A percentile compares a stretch with the other conserved stretches of the same genome.
phyloP scores from a whole-genome alignment of 2,113 vertebrate species.

The Embiotoca jacksoni region DNA sequence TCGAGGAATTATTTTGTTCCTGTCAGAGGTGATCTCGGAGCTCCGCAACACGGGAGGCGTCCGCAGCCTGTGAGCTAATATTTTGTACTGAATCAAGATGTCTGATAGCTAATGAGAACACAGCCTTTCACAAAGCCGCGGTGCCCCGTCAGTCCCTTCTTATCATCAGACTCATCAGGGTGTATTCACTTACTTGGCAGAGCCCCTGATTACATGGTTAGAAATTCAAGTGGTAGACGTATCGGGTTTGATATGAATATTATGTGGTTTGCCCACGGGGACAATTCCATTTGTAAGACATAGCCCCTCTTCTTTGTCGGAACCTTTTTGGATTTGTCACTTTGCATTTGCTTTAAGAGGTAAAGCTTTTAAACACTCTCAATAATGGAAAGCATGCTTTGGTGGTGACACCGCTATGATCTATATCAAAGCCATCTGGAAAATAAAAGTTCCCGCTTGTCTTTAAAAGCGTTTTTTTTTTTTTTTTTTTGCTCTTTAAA shows the following conservation, averaged over 20 bases:
- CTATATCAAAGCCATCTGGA: conserved; percentile 75
- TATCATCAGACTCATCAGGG: conserved; percentile 74
- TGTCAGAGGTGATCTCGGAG: conserved; percentile 32
- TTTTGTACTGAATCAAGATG: conserved; percentile 38
- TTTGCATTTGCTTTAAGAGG: conserved; percentile 69
- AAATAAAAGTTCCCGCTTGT: conserved; percentile 49
- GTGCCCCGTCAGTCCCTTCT: conserved; percentile 41
- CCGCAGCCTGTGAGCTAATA: conserved; percentile 48
- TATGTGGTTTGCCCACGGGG: conserved; percentile 73
- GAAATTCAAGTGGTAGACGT: conserved; percentile 69
- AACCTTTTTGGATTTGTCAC: conserved; percentile 75
- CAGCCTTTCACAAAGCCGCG: conserved; percentile 33
- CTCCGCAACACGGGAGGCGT: conserved; percentile 28
- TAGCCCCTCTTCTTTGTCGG: conserved; percentile 42
- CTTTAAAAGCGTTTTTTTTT: conserved; percentile 46
- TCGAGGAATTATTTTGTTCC: conserved; percentile 29
- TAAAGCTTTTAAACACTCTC: conserved; percentile 68
- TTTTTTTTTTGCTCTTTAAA: conserved; percentile 46
- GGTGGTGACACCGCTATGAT: conserved; percentile 60
- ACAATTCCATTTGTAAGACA: conserved; percentile 71
- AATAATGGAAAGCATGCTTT: conserved; percentile 63
- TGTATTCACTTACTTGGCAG: conserved; percentile 68
- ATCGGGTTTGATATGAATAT: conserved; percentile 74
- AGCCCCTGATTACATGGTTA: conserved; percentile 76
- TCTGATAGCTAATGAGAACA: conserved; percentile 57